A percentile compares a stretch with the other conserved stretches of the same genome.
These are phyloP conservation scores for Lasioglossum vierecki DNA, from an alignment of 2,888 invertebrate genomes.

Conservation along the genomic window DNA sequence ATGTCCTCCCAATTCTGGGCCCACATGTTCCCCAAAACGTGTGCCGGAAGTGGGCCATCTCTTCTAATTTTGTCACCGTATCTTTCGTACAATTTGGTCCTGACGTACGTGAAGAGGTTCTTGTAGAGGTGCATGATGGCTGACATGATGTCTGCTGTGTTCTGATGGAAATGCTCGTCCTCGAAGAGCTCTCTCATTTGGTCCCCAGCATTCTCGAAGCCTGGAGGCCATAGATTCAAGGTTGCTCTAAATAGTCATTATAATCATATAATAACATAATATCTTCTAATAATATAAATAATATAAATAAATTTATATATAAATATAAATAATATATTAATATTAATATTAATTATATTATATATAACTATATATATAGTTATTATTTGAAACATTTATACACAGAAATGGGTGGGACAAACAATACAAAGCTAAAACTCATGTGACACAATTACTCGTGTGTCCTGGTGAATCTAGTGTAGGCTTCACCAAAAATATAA, in stretches of 20 bases:
- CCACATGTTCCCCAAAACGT: conserved; percentile 94
- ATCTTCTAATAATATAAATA: no score
- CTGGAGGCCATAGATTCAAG: conserved; percentile 81
- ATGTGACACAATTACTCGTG: no score
- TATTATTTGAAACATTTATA: no score
- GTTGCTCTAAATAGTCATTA: not conserved
- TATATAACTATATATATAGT: no score
- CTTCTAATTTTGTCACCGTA: conserved; percentile 87
- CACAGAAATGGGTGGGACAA: not conserved
- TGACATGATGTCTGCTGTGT: conserved; percentile 85
- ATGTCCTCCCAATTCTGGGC: conserved; percentile 93
- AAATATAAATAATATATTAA: no score
- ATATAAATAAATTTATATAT: no score
- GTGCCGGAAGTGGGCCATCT: conserved; percentile 93
- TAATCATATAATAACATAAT: no score
- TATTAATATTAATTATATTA: no score
- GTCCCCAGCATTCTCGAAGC: conserved; percentile 91
- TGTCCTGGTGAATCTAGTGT: not conserved
- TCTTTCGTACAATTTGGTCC: conserved; percentile 87
- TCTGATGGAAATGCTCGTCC: conserved; percentile 87
- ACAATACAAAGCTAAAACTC: no score
- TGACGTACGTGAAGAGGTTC: conserved; percentile 92
- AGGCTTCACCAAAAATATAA: not conserved
- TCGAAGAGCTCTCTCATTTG: conserved; percentile 92
- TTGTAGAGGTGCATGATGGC: conserved; percentile 89